A percentile compares a stretch with the other conserved stretches of the same genome.
phyloP scores from a whole-genome alignment of 1,140 invertebrate genomes.

The Chironomus striatipennis region DNA sequence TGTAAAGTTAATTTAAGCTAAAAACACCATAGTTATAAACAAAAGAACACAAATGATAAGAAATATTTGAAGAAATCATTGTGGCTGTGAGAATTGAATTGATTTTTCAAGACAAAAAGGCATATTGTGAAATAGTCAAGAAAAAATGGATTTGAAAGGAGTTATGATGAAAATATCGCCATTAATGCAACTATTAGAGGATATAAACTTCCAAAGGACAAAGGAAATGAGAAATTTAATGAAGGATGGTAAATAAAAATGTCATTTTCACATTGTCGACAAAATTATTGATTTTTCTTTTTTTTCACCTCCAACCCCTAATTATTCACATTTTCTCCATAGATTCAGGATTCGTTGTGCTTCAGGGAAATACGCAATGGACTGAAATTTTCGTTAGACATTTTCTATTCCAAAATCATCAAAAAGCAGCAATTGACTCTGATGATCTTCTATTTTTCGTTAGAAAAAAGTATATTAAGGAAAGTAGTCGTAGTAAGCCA shows the following conservation, averaged over 20 bases:
- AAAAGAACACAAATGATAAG: neutral
- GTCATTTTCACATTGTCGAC: neutral
- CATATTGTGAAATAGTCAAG: neutral
- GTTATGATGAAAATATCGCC: slow-evolving; percentile 32
- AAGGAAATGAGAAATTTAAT: slow-evolving; percentile 80
- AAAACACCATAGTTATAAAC: neutral
- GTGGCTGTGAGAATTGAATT: neutral
- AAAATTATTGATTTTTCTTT: slow-evolving; percentile 19
- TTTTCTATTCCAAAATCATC: slow-evolving; percentile 80
- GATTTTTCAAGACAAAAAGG: neutral
- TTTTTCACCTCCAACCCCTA: slow-evolving; percentile 23
- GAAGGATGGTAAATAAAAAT: slow-evolving; percentile 60
- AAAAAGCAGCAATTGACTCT: slow-evolving; percentile 68
- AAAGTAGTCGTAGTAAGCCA: slow-evolving; percentile 70
- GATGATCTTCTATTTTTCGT: slow-evolving; percentile 96
- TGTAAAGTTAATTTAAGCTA: neutral
- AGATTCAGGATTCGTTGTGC: slow-evolving; percentile 83
- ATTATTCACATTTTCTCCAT: slow-evolving; percentile 29
- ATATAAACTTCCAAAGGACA: slow-evolving; percentile 82
- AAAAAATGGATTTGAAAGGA: slow-evolving; percentile 4
- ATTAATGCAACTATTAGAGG: slow-evolving; percentile 74
- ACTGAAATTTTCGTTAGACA: slow-evolving; percentile 90
- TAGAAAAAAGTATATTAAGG: slow-evolving; percentile 80
- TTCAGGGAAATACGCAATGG: slow-evolving; percentile 91
- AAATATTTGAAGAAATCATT: neutral